These are phyloP conservation scores for Turnix velox DNA, from an alignment of 2,113 vertebrate genomes.

Conservation along the genomic window DNA sequence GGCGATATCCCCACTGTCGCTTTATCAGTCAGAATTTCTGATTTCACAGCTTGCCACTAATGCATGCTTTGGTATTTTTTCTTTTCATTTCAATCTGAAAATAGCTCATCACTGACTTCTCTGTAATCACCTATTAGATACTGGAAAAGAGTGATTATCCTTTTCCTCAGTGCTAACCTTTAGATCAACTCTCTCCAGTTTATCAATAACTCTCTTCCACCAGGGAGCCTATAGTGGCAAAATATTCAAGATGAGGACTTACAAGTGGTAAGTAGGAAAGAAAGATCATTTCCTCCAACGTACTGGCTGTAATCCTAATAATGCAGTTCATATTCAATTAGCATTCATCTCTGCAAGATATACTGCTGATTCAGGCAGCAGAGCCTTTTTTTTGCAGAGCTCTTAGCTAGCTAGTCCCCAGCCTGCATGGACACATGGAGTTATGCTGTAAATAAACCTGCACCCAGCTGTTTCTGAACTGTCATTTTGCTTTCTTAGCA, in stretches of 20 bases:
- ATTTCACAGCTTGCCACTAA: not conserved
- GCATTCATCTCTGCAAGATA: not conserved
- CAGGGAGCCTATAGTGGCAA: not conserved
- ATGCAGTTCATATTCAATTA: not conserved
- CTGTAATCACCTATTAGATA: not conserved
- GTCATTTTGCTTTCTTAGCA: not conserved
- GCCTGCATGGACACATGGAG: rapidly evolving
- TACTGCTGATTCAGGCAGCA: not conserved
- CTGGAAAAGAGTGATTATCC: not conserved
- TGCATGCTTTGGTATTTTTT: not conserved
- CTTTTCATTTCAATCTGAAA: not conserved
- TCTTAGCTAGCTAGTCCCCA: not conserved
- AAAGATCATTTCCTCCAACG: not conserved
- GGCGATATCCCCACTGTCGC: not conserved
- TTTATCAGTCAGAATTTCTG: not conserved
- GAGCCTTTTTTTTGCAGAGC: not conserved
- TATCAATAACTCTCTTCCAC: not conserved
- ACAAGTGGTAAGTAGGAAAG: not conserved
- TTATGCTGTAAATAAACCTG: not conserved
- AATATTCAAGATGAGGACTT: not conserved
- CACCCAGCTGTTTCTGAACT: not conserved
- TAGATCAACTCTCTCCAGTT: not conserved
- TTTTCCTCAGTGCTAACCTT: not conserved
- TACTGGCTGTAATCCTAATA: not conserved
- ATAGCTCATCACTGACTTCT: not conserved